These are phyloP conservation scores for Stegodyphus dumicola DNA, from an alignment of 1,140 invertebrate genomes.

Conservation along the genomic window DNA sequence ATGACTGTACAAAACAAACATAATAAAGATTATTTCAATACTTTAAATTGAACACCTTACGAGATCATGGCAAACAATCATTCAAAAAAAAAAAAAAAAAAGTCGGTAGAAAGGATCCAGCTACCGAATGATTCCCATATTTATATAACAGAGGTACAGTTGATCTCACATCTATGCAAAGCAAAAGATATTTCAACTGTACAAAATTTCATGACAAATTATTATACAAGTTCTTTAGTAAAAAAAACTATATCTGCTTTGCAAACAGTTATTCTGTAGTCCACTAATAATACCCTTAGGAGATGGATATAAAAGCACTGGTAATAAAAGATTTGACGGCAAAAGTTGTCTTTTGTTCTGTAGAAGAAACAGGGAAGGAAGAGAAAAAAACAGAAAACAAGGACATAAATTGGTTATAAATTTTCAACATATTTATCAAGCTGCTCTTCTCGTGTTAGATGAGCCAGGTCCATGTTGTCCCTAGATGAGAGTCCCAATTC, in stretches of 20 bases:
- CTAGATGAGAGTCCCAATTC: constrained; percentile 56
- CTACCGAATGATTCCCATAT: constrained; percentile 19
- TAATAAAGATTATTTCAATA: constrained; percentile 34
- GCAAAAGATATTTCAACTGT: constrained; percentile 29
- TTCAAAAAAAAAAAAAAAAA: constrained; percentile 40
- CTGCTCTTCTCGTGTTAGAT: constrained; percentile 88
- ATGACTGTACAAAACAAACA: constrained; percentile 59
- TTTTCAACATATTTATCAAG: constrained; percentile 93
- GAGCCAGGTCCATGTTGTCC: constrained; percentile 58
- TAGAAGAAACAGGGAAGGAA: neutral
- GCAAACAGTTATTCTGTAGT: neutral
- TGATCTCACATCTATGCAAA: constrained; percentile 3
- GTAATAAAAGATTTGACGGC: constrained; percentile 10
- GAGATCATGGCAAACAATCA: constrained; percentile 50
- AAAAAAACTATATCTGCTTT: constrained; percentile 2
- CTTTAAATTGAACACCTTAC: constrained; percentile 31
- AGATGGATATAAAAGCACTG: constrained; percentile 33
- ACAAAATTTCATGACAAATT: constrained; percentile 32
- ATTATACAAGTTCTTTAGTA: constrained; percentile 20
- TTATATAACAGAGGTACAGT: constrained; percentile 14
- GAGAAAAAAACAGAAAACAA: neutral
- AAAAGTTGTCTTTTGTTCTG: neutral
- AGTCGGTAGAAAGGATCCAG: constrained; percentile 20
- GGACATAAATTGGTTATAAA: constrained; percentile 70
- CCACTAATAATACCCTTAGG: constrained; percentile 7